Evolutionary conservation across 2,797 vertebrate genomes (phyloP), one percentile per base, ranked within the genome.

Genomic region (Protosalanx chinensis): DNA sequence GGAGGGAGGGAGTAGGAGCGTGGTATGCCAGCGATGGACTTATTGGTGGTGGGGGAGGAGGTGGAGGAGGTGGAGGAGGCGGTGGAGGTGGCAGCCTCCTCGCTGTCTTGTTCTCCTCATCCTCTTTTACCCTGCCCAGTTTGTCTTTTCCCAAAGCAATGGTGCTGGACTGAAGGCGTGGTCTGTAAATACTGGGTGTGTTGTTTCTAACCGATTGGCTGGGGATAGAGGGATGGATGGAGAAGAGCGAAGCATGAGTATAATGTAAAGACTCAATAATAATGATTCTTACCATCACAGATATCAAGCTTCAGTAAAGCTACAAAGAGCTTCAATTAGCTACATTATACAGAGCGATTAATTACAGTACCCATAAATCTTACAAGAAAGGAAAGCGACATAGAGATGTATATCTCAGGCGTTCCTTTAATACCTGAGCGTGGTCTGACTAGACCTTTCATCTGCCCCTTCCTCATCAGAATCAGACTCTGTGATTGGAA

Each of bases 401-500:
- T n/a, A 7, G 51, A 53, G 51, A n/a, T 53, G 3, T 46, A 41
- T 41, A 23, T 41, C 51, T n/a, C 16, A 53, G n/a, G 20, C 27
- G 66, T 56, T 79, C 88, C 87, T 82, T 81, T 72, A 86, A 85
- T 90, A 92, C 91, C 92, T 93, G 87, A 81, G 76, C 80, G 76
- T 74, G 84, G 78, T 89, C 77, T 81, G 81, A 83, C 76, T 73
- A 90, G 82, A 87, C 68, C 72, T 53, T 72, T 80, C 80, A 72
- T 79, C 79, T 74, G 73, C 88, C 81, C 78, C 89, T 78, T 84
- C 85, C 74, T 89, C 89, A 88, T 91, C 91, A 5, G 87, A 90
- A 65, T 88, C 87, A 72, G 90, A 90, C 81, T 91, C 90, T 74
- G 91, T 92, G 79, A 88, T 73, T 30, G 88, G 84, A 85, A 82